Percentiles rank a stretch among this genome's conserved stretches.
phyloP scores from a whole-genome alignment of 2,797 vertebrate species.

The Percopsis omiscomaycus region DNA sequence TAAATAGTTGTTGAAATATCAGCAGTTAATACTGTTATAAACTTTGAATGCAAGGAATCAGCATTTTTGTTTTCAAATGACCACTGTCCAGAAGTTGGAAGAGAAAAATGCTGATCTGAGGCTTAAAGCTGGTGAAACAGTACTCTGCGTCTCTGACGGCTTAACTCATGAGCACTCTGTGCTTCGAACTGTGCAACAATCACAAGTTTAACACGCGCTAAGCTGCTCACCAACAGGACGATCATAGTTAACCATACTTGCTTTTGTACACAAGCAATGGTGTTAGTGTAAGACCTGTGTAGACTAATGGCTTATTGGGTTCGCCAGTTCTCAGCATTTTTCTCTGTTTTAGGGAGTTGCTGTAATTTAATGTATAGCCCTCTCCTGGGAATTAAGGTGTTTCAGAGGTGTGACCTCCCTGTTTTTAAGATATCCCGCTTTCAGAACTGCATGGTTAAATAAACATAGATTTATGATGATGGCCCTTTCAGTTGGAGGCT shows the following conservation, averaged over 20 bases:
- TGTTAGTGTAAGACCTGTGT: neutral
- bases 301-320: constrained; percentile 4
- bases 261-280: constrained; percentile 7
- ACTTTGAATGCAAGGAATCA: constrained; percentile 3
- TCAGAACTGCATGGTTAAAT: constrained; percentile 14
- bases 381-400: constrained; percentile 33
- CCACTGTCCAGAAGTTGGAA: constrained; percentile 38
- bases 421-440: neutral
- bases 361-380: constrained; percentile 1
- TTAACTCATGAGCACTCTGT: constrained; percentile 32
- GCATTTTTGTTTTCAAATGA: constrained; percentile 13
- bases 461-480: neutral
- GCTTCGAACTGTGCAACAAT: constrained; percentile 33
- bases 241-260: constrained; percentile 8
- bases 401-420: constrained; percentile 17
- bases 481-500: constrained; percentile 6
- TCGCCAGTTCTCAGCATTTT: constrained; percentile 2
- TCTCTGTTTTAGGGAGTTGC: constrained; percentile 34
- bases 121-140: constrained; percentile 57
- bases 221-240: constrained; percentile 31
- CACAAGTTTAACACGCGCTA: constrained; percentile 48
- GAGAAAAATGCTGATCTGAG: constrained; percentile 36
- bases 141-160: constrained; percentile 14
- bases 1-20: too few species aligned
- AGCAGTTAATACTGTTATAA: neutral